These are phyloP conservation scores for Plecturocebus donacophilus DNA, from an alignment of 2,113 vertebrate genomes.

Conservation along the genomic window DNA sequence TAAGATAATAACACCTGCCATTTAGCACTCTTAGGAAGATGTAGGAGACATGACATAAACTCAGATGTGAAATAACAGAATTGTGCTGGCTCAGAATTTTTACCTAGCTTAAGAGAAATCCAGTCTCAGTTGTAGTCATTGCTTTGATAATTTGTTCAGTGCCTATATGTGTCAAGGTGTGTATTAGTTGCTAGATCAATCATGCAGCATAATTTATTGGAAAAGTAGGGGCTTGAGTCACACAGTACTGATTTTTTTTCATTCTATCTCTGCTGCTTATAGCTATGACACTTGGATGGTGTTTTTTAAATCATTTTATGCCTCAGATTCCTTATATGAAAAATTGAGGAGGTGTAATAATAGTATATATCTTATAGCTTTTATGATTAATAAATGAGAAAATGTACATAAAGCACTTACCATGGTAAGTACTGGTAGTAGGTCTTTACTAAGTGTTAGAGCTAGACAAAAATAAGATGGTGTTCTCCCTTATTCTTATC, in stretches of 20 bases:
- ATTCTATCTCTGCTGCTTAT: neutral
- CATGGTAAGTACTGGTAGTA: neutral
- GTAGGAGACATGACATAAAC: neutral
- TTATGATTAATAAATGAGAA: conserved; percentile 5
- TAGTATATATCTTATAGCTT: neutral
- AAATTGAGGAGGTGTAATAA: neutral
- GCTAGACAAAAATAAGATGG: neutral
- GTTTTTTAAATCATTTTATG: neutral
- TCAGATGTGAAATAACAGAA: neutral
- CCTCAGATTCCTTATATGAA: neutral
- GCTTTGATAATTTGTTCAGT: neutral
- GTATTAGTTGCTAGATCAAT: neutral
- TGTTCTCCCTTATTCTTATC: neutral
- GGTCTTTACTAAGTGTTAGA: neutral
- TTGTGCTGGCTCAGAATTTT: neutral
- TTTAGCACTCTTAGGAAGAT: neutral
- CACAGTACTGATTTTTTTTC: neutral
- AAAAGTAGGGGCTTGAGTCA: neutral
- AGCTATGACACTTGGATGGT: neutral
- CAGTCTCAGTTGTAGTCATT: neutral
- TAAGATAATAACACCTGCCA: neutral
- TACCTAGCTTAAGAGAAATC: neutral
- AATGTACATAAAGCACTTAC: neutral
- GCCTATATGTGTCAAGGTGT: neutral
- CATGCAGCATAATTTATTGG: neutral